Conservation (phyloP, 2,888 invertebrate species). For the Chirona hameri region DNA sequence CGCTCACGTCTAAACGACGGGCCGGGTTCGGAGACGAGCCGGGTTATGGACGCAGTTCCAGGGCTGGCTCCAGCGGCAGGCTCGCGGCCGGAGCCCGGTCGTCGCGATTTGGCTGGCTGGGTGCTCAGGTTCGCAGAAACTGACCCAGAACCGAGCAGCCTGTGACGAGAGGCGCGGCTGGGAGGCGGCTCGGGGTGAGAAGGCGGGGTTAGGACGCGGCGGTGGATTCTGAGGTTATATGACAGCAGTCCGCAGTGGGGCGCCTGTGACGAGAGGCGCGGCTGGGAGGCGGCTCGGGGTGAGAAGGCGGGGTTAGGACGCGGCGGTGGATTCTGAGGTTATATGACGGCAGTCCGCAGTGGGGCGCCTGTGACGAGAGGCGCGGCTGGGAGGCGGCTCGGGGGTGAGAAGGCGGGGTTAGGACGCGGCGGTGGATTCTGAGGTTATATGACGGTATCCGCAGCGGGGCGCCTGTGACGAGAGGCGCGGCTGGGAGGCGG, state of each 20-base stretch:
- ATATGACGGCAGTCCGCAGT: not conserved
- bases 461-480: not conserved
- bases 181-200: too few species aligned
- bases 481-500: not conserved
- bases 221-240: not conserved
- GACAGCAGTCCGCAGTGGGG: not conserved
- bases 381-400: too few species aligned
- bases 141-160: not conserved
- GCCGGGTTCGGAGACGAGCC: too few species aligned
- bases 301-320: too few species aligned
- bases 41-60: too few species aligned
- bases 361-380: not conserved
- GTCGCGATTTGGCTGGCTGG: not conserved
- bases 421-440: not conserved
- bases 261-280: not conserved
- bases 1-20: too few species aligned
- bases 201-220: too few species aligned
- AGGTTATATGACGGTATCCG: not conserved
- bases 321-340: not conserved
- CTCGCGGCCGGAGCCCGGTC: not conserved
- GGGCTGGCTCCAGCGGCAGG: not conserved
- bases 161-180: not conserved
- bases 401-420: too few species aligned
- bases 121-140: not conserved
- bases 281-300: too few species aligned